Evolutionary conservation across 2,888 invertebrate genomes (phyloP).

Genomic region (Eristalis intricaria): DNA sequence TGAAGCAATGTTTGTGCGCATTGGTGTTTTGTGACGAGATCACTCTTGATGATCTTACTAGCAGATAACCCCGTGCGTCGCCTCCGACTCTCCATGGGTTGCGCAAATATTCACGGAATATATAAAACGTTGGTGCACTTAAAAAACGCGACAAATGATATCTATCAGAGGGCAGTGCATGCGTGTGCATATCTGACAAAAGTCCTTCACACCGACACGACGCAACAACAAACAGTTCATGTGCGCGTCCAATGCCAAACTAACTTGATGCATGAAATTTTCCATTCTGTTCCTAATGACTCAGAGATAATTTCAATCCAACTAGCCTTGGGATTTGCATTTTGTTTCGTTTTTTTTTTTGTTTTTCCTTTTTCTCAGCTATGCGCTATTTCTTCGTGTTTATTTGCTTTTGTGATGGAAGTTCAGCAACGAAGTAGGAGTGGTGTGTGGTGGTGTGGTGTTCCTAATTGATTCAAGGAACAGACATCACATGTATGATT

Average conservation of each 20-base stretch:
- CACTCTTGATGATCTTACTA: conserved; percentile 54
- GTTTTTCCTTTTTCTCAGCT: not conserved
- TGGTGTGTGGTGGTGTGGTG: not conserved
- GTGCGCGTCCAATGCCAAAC: conserved; percentile 28
- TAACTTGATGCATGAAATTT: conserved; percentile 53
- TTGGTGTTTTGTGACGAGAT: conserved; percentile 37
- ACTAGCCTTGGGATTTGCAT: conserved; percentile 60
- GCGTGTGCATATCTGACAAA: conserved; percentile 11
- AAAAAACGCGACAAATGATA: conserved; percentile 51
- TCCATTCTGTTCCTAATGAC: conserved; percentile 68
- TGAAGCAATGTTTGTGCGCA: not conserved
- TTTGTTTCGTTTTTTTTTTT: not conserved
- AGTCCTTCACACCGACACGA: conserved; percentile 3
- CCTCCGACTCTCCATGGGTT: conserved; percentile 14
- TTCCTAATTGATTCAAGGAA: not conserved
- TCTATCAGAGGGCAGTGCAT: conserved; percentile 51
- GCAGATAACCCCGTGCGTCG: conserved; percentile 18
- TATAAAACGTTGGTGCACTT: conserved; percentile 28
- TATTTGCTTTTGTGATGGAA: not conserved
- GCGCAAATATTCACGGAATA: not conserved
- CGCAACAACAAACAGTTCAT: conserved; percentile 7
- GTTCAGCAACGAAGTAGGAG: not conserved
- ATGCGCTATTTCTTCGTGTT: not conserved
- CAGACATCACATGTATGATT: not conserved
- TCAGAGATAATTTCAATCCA: conserved; percentile 53